A percentile compares a stretch with the other conserved stretches of the same genome.
Evolutionary conservation across 1,140 invertebrate genomes (phyloP).

Genomic region (Colletes gigas): DNA sequence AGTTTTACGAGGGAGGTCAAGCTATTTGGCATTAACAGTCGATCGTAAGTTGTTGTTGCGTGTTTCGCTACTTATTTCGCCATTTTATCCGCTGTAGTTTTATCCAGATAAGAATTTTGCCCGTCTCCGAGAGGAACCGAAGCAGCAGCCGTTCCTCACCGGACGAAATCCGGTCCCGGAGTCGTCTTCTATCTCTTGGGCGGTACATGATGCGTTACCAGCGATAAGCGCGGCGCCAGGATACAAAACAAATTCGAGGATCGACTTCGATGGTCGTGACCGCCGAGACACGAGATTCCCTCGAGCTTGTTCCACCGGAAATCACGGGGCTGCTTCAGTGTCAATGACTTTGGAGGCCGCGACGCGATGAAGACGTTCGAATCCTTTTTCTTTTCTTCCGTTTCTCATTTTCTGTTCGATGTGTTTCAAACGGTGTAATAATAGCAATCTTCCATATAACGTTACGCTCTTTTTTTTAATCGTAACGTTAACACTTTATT

Average conservation of each 20-base stretch:
- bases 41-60: too few relatives aligned
- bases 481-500: too few relatives aligned
- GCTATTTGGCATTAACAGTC: too few relatives aligned
- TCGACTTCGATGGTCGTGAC: slow-evolving; percentile 1
- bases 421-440: too few relatives aligned
- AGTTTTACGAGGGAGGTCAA: too few relatives aligned
- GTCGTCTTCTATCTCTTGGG: slow-evolving; percentile 40
- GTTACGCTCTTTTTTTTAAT: too few relatives aligned
- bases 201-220: slow-evolving; percentile 28
- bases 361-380: background rate
- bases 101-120: too few relatives aligned
- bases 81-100: too few relatives aligned
- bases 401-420: background rate
- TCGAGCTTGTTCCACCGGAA: slow-evolving; percentile 6
- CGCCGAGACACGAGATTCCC: slow-evolving; percentile 6
- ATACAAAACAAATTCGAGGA: slow-evolving; percentile 59
- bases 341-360: background rate
- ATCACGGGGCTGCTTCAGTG: background rate
- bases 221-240: slow-evolving; percentile 49
- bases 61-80: too few relatives aligned
- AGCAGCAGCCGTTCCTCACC: background rate
- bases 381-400: background rate
- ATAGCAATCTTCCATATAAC: too few relatives aligned
- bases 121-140: slow-evolving; percentile 1
- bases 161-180: background rate